These are phyloP conservation scores for Tetheella fluctuosa DNA, from an alignment of 2,888 invertebrate species.

Conservation along the genomic window DNA sequence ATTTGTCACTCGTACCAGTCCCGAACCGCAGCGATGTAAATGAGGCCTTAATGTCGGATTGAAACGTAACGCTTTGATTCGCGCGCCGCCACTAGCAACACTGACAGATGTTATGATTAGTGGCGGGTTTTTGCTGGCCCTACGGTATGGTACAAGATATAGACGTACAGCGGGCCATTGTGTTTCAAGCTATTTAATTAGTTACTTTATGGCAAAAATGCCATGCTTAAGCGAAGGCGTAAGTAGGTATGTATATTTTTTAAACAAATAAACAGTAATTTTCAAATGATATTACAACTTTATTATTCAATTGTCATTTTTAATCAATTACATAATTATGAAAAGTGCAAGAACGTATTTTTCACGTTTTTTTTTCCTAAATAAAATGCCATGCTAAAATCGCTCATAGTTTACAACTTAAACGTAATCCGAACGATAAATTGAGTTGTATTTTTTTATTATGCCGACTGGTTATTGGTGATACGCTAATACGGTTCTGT, in stretches of 20 bases:
- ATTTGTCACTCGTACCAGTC: not conserved
- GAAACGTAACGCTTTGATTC: conserved; percentile 54
- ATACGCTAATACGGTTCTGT: conserved; percentile 43
- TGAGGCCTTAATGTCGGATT: conserved; percentile 47
- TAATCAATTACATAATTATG: no score
- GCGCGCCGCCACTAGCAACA: conserved; percentile 44
- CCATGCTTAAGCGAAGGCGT: no score
- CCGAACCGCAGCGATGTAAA: conserved; percentile 19
- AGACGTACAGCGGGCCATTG: not conserved
- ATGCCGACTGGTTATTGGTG: conserved; percentile 43
- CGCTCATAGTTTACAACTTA: conserved; percentile 4
- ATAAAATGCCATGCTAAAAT: no score
- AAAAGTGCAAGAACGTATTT: no score
- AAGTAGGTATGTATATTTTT: no score
- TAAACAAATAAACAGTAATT: no score
- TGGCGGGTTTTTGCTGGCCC: conserved; percentile 45
- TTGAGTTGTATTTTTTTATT: conserved; percentile 28
- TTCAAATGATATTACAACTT: no score
- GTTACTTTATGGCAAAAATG: no score
- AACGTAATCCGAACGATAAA: conserved; percentile 18
- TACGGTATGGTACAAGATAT: conserved; percentile 19
- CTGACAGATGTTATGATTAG: conserved; percentile 60
- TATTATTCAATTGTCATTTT: no score
- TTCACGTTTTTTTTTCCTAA: no score
- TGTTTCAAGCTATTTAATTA: not conserved